Conservation (phyloP, 2,888 invertebrate genomes). For the Caenorhabditis afra region DNA sequence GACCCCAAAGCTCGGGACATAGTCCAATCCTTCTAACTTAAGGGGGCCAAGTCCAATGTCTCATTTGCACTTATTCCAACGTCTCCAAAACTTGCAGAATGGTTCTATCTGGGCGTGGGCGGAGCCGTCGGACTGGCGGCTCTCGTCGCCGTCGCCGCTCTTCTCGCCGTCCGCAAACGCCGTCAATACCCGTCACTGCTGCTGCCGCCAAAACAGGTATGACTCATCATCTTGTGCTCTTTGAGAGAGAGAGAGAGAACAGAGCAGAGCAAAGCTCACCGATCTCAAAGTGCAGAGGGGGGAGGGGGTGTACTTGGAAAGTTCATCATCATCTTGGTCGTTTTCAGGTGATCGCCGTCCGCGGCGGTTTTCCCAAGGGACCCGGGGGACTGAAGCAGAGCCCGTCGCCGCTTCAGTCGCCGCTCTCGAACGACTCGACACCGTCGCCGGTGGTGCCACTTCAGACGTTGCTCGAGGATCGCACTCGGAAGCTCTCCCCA, state of each 20-base stretch:
- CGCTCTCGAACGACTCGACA: constrained; percentile 70
- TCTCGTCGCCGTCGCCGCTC: constrained; percentile 70
- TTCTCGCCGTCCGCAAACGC: constrained; percentile 70
- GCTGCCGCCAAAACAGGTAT: constrained; percentile 70
- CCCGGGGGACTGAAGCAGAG: constrained; percentile 75
- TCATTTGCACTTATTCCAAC: not conserved
- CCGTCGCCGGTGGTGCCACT: constrained; percentile 67
- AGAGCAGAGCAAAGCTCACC: too few relatives aligned
- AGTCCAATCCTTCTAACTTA: too few relatives aligned
- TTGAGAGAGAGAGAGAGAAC: too few relatives aligned
- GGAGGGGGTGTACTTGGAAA: too few relatives aligned
- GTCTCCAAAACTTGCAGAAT: constrained; percentile 65
- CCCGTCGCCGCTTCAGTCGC: constrained; percentile 75
- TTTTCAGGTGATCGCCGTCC: constrained; percentile 70
- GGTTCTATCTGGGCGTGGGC: constrained; percentile 72
- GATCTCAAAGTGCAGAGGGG: too few relatives aligned
- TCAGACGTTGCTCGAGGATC: constrained; percentile 66
- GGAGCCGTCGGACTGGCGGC: constrained; percentile 71
- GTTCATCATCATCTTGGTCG: too few relatives aligned
- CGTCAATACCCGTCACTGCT: constrained; percentile 70
- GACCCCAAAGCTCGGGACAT: too few relatives aligned
- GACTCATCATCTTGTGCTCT: constrained; percentile 10
- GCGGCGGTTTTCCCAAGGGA: constrained; percentile 69
- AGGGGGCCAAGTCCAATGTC: too few relatives aligned
- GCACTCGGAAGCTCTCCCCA: constrained; percentile 66